Evolutionary conservation across 2,888 invertebrate species (phyloP).

Genomic region (Chymomyza fuscimana): DNA sequence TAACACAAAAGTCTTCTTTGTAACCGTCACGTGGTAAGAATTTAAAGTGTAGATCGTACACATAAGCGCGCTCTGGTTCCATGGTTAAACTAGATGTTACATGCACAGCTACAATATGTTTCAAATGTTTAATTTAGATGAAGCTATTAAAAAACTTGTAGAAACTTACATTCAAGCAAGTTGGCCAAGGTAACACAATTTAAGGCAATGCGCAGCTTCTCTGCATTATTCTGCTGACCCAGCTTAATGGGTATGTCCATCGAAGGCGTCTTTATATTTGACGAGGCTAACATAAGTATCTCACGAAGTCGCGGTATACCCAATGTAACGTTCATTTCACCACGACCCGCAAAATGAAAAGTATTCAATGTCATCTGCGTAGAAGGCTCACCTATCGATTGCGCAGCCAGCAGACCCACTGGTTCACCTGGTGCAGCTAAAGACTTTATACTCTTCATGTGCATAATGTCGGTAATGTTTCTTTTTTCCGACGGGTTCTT

Average conservation of each 20-base stretch:
- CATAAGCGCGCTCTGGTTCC: constrained; percentile 82
- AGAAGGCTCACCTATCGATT: constrained; percentile 99
- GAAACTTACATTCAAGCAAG: constrained; percentile 84
- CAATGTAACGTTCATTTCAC: constrained; percentile 99
- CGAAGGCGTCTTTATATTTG: constrained; percentile 96
- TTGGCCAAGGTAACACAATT: constrained; percentile 89
- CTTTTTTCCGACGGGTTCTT: constrained; percentile 79
- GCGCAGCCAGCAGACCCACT: constrained; percentile 94
- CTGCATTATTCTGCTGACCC: constrained; percentile 82
- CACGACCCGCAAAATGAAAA: constrained; percentile 99
- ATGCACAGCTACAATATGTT: constrained; percentile 65
- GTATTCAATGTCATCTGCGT: constrained; percentile 99
- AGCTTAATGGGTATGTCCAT: constrained; percentile 94
- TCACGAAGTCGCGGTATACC: constrained; percentile 98
- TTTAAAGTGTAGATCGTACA: constrained; percentile 85
- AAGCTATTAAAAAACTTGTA: neutral
- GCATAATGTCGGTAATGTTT: constrained; percentile 85
- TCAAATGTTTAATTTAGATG: neutral
- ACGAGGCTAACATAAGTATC: constrained; percentile 97
- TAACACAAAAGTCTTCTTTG: constrained; percentile 86
- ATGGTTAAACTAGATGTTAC: constrained; percentile 80
- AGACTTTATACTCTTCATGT: constrained; percentile 87
- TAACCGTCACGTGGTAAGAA: constrained; percentile 89
- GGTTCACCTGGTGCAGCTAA: constrained; percentile 95
- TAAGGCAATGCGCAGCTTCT: constrained; percentile 86